A percentile compares a stretch with the other conserved stretches of the same genome.
Evolutionary conservation across 2,797 vertebrate genomes (phyloP).

Genomic region (Notamacropus eugenii): DNA sequence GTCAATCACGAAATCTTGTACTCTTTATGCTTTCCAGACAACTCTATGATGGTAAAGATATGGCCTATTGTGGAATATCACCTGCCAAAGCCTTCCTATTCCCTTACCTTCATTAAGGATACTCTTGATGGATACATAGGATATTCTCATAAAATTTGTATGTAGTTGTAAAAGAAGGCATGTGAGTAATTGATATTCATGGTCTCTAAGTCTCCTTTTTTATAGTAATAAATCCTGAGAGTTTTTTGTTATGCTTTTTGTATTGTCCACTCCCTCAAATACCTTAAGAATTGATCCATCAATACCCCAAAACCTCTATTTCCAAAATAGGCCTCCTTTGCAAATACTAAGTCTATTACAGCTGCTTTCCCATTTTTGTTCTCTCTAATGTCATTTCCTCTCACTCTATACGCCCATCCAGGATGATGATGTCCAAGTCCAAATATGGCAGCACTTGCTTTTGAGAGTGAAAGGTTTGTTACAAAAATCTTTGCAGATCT

Average conservation of each 20-base stretch:
- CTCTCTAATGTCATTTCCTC: neutral
- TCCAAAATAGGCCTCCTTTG: neutral
- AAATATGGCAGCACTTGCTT: neutral
- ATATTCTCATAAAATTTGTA: neutral
- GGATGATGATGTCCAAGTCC: neutral
- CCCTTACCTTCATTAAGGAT: neutral
- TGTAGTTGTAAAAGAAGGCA: neutral
- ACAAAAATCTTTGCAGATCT: neutral
- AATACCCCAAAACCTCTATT: neutral
- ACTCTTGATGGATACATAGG: neutral
- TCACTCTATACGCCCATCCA: neutral
- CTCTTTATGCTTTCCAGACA: neutral
- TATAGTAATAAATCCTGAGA: neutral
- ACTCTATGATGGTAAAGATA: neutral
- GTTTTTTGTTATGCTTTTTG: neutral
- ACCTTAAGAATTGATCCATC: neutral
- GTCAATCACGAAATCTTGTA: neutral
- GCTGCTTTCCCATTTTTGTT: neutral
- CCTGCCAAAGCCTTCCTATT: neutral
- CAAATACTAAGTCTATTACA: neutral
- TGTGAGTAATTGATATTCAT: neutral
- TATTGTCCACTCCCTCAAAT: neutral
- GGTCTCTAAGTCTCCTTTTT: neutral
- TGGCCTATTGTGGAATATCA: neutral
- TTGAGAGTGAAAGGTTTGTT: neutral